Evolutionary conservation across 2,797 vertebrate genomes (phyloP).

Genomic region (Synanceia verrucosa): DNA sequence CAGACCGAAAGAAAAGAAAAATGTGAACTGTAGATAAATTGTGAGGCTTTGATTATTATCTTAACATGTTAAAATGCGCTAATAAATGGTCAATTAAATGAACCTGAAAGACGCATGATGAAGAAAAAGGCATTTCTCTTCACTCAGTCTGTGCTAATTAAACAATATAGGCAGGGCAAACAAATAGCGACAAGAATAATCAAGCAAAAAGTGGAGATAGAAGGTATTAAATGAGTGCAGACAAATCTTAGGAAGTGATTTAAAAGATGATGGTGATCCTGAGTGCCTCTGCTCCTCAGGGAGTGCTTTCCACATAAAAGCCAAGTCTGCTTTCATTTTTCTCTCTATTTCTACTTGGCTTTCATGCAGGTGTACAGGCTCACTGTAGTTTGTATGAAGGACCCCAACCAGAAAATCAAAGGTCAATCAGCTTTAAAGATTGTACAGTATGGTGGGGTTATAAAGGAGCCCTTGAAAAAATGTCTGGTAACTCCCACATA

Average conservation of each 20-base stretch:
- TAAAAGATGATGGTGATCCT: neutral
- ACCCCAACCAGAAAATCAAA: neutral
- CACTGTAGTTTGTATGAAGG: neutral
- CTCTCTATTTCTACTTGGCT: constrained; percentile 1
- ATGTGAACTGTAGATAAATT: constrained; percentile 15
- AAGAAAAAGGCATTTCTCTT: constrained; percentile 16
- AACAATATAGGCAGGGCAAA: constrained; percentile 5
- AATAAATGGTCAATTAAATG: neutral
- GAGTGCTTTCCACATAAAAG: neutral
- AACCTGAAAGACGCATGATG: constrained; percentile 4
- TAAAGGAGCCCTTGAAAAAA: neutral
- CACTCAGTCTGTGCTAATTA: constrained; percentile 1
- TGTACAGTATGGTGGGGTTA: neutral
- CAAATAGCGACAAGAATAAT: constrained; percentile 2
- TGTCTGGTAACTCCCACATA: neutral
- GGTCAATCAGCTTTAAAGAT: neutral
- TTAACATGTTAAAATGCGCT: neutral
- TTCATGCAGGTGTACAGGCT: neutral
- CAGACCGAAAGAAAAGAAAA: constrained; percentile 1
- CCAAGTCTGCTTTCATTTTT: constrained; percentile 1
- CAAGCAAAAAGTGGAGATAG: constrained; percentile 6
- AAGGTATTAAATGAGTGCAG: constrained; percentile 36
- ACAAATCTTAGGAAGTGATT: constrained; percentile 22
- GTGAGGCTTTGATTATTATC: neutral
- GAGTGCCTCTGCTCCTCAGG: neutral